Base-by-base conservation (phyloP, 2,113 vertebrate species). In the Azemiops feae region DNA sequence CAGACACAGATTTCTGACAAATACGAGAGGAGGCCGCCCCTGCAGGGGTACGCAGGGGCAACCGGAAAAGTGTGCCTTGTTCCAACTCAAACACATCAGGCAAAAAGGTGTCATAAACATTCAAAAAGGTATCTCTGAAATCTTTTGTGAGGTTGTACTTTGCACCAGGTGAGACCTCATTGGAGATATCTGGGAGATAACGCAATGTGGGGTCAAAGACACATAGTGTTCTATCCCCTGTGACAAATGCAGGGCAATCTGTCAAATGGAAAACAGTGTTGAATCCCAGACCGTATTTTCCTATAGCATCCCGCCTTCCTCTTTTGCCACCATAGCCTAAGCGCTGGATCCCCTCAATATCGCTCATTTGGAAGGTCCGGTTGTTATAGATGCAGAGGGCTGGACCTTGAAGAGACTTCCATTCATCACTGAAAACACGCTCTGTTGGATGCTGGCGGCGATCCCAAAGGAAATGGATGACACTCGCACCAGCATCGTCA, bases 301-400 rank as follows among this genome's bases (percentile, higher is more conserved):
- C 98, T 34, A 96, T 98, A 93, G 97, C 98, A 14, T 98, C 98
- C 91, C 96, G 95, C 85, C 69, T 89, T 27, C 93, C 95, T 88
- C 91, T 96, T 94, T 99, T 98, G 93, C 98, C 97, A 88, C 98
- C 98, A 94, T 97, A 95, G 14, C 98, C 98, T 43, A 99, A 96
- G 34, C 69, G 94, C 58, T 98, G 98, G 96, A 99, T 98, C 27
- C 98, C 98, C 39, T 91, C 55, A 55, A 98, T 95, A 93, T 99
- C 98, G 85, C 96, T 91, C 92, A 97, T 93, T 60, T 97, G 96
- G 95, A 99, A 98, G 53, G 96, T 97, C 18, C 95, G 97, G 96
- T 99, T 97, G 54, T 98, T 98, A 95, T 98, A 99, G 85, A 99
- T 96, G 95, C 98, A 99, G 60, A 99, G 97, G 50, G 98, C 98